Evolutionary conservation across 1,140 invertebrate species (phyloP).

Genomic region (Himalopsyche phryganea): DNA sequence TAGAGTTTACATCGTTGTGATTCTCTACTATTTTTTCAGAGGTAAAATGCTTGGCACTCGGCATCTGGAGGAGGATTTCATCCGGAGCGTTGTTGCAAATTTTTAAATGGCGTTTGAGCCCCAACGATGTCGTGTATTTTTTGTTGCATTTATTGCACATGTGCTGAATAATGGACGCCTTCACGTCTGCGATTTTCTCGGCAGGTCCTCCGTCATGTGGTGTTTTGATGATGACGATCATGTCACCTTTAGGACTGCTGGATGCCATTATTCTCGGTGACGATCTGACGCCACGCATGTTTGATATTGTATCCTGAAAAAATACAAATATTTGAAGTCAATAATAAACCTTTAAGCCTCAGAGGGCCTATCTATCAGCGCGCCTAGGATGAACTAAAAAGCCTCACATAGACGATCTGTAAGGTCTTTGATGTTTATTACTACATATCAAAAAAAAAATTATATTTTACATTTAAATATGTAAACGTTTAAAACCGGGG

Average conservation of each 20-base stretch:
- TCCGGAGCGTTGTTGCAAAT: conserved; percentile 14
- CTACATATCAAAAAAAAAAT: no score
- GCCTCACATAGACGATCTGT: no score
- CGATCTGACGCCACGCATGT: no score
- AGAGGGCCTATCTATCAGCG: no score
- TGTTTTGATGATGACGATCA: conserved; percentile 19
- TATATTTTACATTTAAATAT: no score
- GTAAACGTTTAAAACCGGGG: no score
- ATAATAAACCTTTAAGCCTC: no score
- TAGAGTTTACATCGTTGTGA: conserved; percentile 18
- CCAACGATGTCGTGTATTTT: conserved; percentile 17
- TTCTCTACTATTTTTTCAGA: conserved; percentile 7
- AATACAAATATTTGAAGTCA: no score
- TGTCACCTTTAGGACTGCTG: conserved; percentile 5
- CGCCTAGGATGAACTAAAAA: no score
- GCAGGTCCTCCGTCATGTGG: conserved; percentile 4
- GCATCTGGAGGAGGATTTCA: conserved; percentile 15
- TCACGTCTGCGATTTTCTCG: conserved; percentile 3
- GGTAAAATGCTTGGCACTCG: not conserved
- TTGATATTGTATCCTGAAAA: no score
- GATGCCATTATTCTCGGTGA: no score
- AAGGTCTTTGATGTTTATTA: no score
- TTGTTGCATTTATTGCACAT: conserved; percentile 31
- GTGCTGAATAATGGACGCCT: conserved; percentile 13
- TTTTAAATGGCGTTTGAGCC: conserved; percentile 22